Evolutionary conservation across 2,888 invertebrate species (phyloP), one percentile per base, ranked within the genome.

Genomic region (Linnaemya vulpina): DNA sequence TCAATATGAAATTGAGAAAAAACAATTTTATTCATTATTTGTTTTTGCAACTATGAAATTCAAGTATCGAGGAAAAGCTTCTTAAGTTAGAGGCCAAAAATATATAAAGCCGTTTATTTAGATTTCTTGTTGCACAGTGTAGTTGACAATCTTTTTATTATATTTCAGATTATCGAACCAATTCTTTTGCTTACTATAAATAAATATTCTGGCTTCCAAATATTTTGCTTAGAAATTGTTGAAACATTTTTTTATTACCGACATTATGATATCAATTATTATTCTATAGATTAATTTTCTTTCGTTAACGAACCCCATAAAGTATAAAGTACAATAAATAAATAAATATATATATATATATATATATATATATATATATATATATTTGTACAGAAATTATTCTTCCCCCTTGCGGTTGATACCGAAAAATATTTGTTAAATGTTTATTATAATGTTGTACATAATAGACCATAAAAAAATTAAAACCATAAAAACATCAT

Each of bases 401-500:
- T 10, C 43, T 15, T 15, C 13, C 53, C 51, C 62, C 49, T 58
- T 65, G 43, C 67, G 83, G 73, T 84, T 87, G 81, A 83, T 86
- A 86, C 84, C 81, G 68, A 81, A 70, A 60, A 51, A 74, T 78
- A 70, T 78, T 70, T 71, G 82, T 84, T 86, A 82, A 85, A 87
- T 87, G 86, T 87, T 87, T 83, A 87, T 87, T 88, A 87, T 86
- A 89, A 86, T 90, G 89, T 88, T 88, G 82, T 83, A 89, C 88
- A 88, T 87, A 88, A 88, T 82, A 76, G 85, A 87, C 87, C 88
- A 88, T 81, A 87, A 87, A 78, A n/a, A 70, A 30, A 51, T 77
- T 60, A 25, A 77, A 38, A 77, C 58, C 68, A 60, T n/a, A 60
- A 77, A 87, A 88, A 71, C 58, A 83, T 88, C 87, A 88, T 90